Evolutionary conservation across 2,797 vertebrate genomes (phyloP).

Genomic region (Hoplostethus atlanticus): DNA sequence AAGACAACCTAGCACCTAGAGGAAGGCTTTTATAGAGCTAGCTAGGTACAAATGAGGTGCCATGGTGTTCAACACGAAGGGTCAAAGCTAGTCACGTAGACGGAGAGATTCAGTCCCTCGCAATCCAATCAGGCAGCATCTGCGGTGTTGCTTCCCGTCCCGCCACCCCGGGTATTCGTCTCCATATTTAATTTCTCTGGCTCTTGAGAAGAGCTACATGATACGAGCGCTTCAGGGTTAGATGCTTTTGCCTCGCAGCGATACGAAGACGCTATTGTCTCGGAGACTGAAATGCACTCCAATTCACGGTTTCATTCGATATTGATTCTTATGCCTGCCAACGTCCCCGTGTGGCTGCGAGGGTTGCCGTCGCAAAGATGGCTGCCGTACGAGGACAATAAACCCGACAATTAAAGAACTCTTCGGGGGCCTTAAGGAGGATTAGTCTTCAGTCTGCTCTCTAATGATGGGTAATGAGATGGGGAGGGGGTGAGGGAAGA

Average conservation of each 20-base stretch:
- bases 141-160: background rate
- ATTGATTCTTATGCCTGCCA: background rate
- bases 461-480: constrained; percentile 63
- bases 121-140: background rate
- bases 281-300: constrained; percentile 37
- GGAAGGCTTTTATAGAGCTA: background rate
- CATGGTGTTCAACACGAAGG: background rate
- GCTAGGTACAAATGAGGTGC: background rate
- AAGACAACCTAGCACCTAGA: too few relatives aligned
- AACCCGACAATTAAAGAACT: constrained; percentile 48
- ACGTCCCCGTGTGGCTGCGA: background rate
- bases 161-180: background rate
- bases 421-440: constrained; percentile 53
- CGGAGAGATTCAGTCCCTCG: background rate
- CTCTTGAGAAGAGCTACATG: background rate
- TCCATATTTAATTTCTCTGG: background rate
- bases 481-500: constrained; percentile 9
- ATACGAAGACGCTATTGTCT: constrained; percentile 24
- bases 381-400: constrained; percentile 34
- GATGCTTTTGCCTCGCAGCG: background rate
- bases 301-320: background rate
- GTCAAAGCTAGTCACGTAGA: background rate
- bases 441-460: constrained; percentile 66
- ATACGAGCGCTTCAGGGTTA: background rate
- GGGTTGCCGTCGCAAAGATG: constrained; percentile 53